Base-by-base conservation (phyloP, 1,140 invertebrate species). In the Scaptomyza graminum region DNA sequence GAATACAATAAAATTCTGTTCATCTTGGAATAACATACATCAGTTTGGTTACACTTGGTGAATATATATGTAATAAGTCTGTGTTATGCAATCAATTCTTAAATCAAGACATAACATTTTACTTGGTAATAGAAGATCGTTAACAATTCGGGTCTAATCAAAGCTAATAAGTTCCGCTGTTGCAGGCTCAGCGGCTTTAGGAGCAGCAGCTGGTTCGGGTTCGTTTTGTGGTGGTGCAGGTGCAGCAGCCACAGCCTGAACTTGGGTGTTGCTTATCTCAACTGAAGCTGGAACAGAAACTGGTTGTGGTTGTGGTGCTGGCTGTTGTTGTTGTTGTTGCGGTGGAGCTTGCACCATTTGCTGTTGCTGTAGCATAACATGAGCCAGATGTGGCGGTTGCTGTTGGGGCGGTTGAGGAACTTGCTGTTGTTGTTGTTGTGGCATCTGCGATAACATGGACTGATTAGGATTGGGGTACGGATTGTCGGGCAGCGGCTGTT, bases 161-260 rank as follows among this genome's bases (percentile, higher is more conserved):
- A 96, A 96, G 85, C 94, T 95, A 54, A 96, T 96, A 2, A 96
- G 91, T 90, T 95, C 95, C 51, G 94, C 95, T 5, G 94, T 95
- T 76, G 93, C 93, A 25, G 93, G 93, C 68, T 94, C 68, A 80
- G 76, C 90, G 5, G 92, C 81, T 39, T 79, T 88, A 43, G 90
- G 90, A 11, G 90, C 72, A 5, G 61, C 50, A 22, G 83, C 65
- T 39, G 87, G 84, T 51, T 88, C 76, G 2, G 83, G 89, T 41
- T 79, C 90, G 47, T 91, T 92, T 70, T 93, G 90, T 41, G 92
- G 93, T 22, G 91, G 91, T 47, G 90, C 85, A 51, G 90, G 89
- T 13, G 87, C 76, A 7, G 85, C 82, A 31, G 74, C 71, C 47
- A 91, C 72, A 7, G 81, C 82, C 34, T 79, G 79, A 9, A 91